Percentiles rank a stretch among this genome's conserved stretches.
Evolutionary conservation across 2,888 invertebrate species (phyloP).

Genomic region (Agrotis exclamationis): DNA sequence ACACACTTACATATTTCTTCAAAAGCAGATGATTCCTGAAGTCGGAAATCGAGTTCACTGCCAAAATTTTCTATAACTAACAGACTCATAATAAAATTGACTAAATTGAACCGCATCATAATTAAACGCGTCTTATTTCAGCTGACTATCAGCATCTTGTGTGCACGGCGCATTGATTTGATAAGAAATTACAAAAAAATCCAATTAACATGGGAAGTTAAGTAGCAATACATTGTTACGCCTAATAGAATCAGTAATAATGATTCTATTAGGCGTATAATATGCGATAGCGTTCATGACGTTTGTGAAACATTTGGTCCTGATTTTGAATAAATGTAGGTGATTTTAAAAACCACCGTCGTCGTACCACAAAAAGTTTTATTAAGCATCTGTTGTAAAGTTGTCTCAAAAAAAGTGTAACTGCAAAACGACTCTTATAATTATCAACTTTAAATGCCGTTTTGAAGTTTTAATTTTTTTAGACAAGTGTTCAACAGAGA

Average conservation of each 20-base stretch:
- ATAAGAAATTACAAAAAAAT: conserved; percentile 42
- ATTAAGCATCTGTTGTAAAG: no score
- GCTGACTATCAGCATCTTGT: conserved; percentile 14
- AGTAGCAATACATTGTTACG: conserved; percentile 10
- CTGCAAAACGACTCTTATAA: no score
- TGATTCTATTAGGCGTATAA: no score
- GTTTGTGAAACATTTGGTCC: conserved; percentile 1
- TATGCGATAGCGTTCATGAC: background rate
- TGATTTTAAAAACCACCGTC: background rate
- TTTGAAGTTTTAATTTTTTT: no score
- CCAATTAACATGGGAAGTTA: conserved; percentile 32
- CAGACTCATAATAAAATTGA: conserved; percentile 21
- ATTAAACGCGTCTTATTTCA: conserved; percentile 18
- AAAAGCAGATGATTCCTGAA: background rate
- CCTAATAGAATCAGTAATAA: conserved; percentile 4
- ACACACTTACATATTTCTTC: conserved; percentile 21
- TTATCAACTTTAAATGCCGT: no score
- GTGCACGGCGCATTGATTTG: conserved; percentile 25
- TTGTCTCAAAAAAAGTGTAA: no score
- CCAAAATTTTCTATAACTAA: conserved; percentile 12
- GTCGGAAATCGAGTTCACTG: background rate
- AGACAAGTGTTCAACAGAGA: no score
- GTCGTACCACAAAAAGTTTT: no score
- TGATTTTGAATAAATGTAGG: background rate
- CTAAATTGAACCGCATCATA: conserved; percentile 31